These are phyloP conservation scores for Nothoprocta perdicaria DNA, from an alignment of 2,113 vertebrate species.

Conservation along the genomic window DNA sequence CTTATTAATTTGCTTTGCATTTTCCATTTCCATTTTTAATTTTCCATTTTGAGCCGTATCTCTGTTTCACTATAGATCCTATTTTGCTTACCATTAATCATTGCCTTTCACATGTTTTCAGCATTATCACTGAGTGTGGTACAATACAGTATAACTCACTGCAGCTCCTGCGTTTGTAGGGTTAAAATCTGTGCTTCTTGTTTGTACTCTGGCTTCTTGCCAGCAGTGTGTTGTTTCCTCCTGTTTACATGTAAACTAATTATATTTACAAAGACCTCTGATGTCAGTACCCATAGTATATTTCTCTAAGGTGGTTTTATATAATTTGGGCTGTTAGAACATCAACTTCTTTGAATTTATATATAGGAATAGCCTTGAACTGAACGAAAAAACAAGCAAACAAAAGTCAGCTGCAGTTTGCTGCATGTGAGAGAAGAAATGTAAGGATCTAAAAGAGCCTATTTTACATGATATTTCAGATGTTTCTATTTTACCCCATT, in stretches of 20 bases:
- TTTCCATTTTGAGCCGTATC: not conserved
- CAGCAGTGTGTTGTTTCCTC: not conserved
- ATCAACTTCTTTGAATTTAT: not conserved
- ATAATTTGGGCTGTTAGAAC: not conserved
- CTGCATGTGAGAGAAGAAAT: not conserved
- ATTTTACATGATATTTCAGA: not conserved
- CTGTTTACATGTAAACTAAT: not conserved
- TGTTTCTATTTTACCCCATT: not conserved
- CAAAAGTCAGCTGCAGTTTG: no score
- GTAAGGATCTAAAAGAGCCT: not conserved
- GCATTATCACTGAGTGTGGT: not conserved
- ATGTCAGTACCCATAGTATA: not conserved
- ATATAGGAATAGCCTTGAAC: not conserved
- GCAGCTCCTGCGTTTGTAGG: not conserved
- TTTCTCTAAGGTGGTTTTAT: not conserved
- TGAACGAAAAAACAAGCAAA: no score
- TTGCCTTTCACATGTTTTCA: not conserved
- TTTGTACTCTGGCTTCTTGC: conserved; percentile 12
- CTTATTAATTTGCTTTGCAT: no score
- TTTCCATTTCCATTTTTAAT: no score
- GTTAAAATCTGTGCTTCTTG: conserved; percentile 1
- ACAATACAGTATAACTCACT: not conserved
- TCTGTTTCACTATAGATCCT: not conserved
- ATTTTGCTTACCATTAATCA: not conserved
- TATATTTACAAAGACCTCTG: not conserved